Evolutionary conservation across 2,113 vertebrate genomes (phyloP), one percentile per base, ranked within the genome.

Genomic region (Phrynosoma blainvillii): DNA sequence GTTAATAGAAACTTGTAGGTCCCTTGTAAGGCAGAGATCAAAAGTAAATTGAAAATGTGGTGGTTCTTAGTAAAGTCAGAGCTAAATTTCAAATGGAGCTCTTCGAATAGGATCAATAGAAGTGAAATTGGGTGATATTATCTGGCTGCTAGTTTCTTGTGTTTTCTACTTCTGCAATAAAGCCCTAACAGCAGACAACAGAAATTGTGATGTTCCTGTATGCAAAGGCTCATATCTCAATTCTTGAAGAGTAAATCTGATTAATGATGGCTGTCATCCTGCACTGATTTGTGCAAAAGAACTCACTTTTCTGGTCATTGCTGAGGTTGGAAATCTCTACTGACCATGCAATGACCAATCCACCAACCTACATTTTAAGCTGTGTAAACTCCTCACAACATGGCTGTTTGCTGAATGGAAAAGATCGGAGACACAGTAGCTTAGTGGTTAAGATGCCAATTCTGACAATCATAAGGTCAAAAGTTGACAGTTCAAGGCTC

Each of bases 91-190:
- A 9, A n/a, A 36, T 12, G 8, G 32, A 13, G 40, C 16, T 30
- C 30, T 80, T 59, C 12, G 52, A 20, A n/a, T 59, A 32, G 27
- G 20, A 56, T 54, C n/a, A 83, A 73, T 23, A 83, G 40, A 82
- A 18, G 36, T 40, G 1, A 42, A 65, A 66, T 42, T 42, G 23
- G 81, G 23, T 82, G 27, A 40, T 82, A 11, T 88, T 92, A 76
- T 88, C 85, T 90, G n/a, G 4, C 84, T 84, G 9, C 68, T 27
- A 6, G 9, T 27, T 25, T 70, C 68, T 20, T 21, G 85, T 87
- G 20, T 20, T 32, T 79, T 25, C 52, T 18, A n/a, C 4, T 13
- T 18, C 9, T 13, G 9, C 2, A 1, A 27, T 20, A 10, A 71
- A 27, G 66, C 20, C 8, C 27, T 62, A 59, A 20, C 21, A 21